A percentile compares a stretch with the other conserved stretches of the same genome.
Conservation (phyloP, 1,140 invertebrate species). For the Nasonia vitripennis region DNA sequence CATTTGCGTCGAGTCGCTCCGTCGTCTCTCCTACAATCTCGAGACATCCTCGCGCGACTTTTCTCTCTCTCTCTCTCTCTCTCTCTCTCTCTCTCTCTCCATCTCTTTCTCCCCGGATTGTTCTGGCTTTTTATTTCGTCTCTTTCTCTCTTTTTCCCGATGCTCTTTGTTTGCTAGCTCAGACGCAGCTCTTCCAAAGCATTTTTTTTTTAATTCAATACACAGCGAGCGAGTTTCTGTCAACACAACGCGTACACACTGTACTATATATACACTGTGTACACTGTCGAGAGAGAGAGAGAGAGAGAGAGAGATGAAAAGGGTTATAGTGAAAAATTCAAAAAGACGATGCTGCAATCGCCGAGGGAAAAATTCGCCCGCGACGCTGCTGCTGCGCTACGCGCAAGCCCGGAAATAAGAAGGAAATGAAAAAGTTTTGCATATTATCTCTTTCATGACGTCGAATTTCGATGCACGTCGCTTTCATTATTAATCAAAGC, state of each 20-base stretch:
- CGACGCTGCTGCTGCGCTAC: no score
- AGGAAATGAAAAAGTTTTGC: neutral
- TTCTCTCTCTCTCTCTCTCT: neutral
- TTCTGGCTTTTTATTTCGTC: neutral
- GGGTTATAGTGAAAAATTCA: no score
- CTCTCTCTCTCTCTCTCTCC: neutral
- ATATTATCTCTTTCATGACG: neutral
- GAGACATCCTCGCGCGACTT: neutral
- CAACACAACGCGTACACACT: neutral
- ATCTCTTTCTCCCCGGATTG: neutral
- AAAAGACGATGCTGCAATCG: no score
- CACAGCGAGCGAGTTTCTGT: no score
- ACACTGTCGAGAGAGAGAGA: no score
- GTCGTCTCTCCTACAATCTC: conserved; percentile 1
- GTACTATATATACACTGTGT: no score
- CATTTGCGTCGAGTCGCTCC: neutral
- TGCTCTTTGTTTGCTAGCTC: neutral
- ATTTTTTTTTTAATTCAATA: conserved; percentile 1
- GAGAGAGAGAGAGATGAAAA: no score
- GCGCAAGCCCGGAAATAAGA: neutral
- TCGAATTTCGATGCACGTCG: neutral
- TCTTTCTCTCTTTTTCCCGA: neutral
- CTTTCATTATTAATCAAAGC: conserved; percentile 1
- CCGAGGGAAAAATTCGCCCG: no score
- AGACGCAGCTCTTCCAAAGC: neutral